Percentiles rank a stretch among this genome's conserved stretches.
These are phyloP conservation scores for Cephus sareptanus DNA, from an alignment of 2,888 invertebrate species.

Conservation along the genomic window DNA sequence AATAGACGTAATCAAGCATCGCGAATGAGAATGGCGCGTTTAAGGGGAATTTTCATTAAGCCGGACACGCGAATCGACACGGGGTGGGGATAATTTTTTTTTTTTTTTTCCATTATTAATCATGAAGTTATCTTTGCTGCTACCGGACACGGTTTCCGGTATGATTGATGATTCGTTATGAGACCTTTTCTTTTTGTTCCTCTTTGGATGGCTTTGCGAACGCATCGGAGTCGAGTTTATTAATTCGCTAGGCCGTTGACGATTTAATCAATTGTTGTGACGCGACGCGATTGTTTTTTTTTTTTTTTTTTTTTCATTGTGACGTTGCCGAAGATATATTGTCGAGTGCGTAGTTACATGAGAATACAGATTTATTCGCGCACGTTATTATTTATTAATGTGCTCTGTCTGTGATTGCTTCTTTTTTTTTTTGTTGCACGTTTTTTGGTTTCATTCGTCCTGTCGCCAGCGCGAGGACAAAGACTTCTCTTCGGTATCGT, in stretches of 20 bases:
- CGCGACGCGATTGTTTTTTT: too few species aligned
- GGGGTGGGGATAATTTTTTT: neutral
- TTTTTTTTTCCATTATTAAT: neutral
- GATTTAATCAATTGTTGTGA: too few species aligned
- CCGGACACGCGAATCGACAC: neutral
- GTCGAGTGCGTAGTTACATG: neutral
- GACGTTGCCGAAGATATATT: neutral
- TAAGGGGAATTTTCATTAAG: neutral
- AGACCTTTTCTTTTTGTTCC: too few species aligned
- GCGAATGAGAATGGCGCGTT: neutral
- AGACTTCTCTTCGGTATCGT: neutral
- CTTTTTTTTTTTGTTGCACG: neutral
- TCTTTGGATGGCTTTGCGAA: too few species aligned
- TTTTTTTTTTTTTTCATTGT: too few species aligned
- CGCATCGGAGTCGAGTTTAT: too few species aligned
- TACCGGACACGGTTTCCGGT: neutral
- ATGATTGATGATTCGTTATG: neutral
- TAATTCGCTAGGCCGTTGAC: too few species aligned
- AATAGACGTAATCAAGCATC: neutral
- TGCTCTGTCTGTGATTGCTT: neutral
- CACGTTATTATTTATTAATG: neutral
- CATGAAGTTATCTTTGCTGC: neutral
- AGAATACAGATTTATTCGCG: neutral
- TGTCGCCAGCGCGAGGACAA: neutral
- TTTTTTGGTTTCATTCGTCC: neutral